These are phyloP conservation scores for Noctua janthina DNA, from an alignment of 2,888 invertebrate species.

Conservation along the genomic window DNA sequence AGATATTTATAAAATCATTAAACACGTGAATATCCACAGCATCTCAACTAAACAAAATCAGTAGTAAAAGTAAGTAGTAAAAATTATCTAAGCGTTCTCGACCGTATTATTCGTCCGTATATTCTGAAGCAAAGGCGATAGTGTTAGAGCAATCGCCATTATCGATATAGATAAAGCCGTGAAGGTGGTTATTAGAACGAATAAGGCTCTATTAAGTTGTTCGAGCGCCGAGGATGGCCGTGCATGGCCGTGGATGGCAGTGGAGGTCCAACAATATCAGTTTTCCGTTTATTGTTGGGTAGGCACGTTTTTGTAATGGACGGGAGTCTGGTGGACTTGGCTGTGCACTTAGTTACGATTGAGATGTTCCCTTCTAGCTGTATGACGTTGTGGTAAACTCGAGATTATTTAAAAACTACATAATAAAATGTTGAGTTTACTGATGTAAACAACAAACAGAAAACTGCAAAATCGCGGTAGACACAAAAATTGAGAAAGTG, in stretches of 20 bases:
- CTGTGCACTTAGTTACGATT: neutral
- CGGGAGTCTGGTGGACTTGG: neutral
- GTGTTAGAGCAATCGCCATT: slow-evolving; percentile 82
- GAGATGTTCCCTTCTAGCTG: neutral
- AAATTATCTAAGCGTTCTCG: neutral
- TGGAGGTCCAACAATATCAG: slow-evolving; percentile 54
- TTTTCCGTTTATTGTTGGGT: slow-evolving; percentile 63
- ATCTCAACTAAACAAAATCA: neutral
- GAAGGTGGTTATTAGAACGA: slow-evolving; percentile 80
- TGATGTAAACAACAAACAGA: neutral
- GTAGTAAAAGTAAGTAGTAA: neutral
- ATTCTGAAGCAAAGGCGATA: slow-evolving; percentile 66
- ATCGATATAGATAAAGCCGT: slow-evolving; percentile 82
- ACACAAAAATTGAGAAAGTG: neutral
- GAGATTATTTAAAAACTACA: too few species aligned
- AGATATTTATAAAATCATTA: neutral
- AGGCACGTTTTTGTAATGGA: slow-evolving; percentile 57
- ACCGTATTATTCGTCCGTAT: slow-evolving; percentile 15
- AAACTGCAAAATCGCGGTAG: neutral
- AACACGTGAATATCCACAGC: neutral
- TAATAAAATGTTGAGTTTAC: too few species aligned
- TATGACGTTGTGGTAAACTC: neutral
- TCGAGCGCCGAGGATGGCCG: slow-evolving; percentile 40
- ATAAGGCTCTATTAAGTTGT: slow-evolving; percentile 84
- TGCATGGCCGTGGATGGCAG: slow-evolving; percentile 31